Evolutionary conservation across 2,797 vertebrate species (phyloP), one percentile per base, ranked within the genome.

Genomic region (Euphonia xanthogaster): DNA sequence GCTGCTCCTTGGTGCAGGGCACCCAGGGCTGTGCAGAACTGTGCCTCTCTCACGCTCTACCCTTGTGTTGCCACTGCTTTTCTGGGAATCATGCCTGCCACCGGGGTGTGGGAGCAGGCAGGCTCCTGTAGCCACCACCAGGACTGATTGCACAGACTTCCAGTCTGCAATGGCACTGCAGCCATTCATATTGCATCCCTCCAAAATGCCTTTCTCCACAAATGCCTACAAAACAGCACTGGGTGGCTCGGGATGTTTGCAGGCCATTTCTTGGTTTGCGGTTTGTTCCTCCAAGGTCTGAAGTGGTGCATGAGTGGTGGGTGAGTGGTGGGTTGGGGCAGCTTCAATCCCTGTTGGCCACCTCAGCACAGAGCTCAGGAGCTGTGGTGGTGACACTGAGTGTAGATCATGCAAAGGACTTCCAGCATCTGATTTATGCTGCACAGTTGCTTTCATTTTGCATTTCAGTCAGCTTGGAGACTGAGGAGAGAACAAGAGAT

Each of bases 381-480:
- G 45, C 60, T 75, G 53, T 18, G 24, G n/a, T 3, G 2, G 39
- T 14, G 23, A 22, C 45, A 7, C 17, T 8, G 39, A 13, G 1
- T 71, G 78, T 66, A 68, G 47, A 63, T 40, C 33, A 55, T 9
- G 21, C 17, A 86, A 75, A 78, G 37, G 27, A 62, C 39, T 86
- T 62, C 60, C 51, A 55, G 42, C 28, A 30, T 60, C 68, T 54
- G 44, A 87, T 91, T 75, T 75, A 42, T 80, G 76, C 60, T 84
- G 30, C 5, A 13, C 55, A 60, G 16, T 39, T 70, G 40, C 65
- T 88, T 91, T 85, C 10, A 1, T 72, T 94, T 91, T 91, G 54
- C 13, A 51, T 75, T 94, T 93, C 66, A 86, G 47, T 84, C 91
- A 94, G 40, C 62, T 86, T 91, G 89, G 87, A 68, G 79, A 86